phyloP scores from a whole-genome alignment of 2,797 vertebrate species.

The Centroberyx gerrardi region DNA sequence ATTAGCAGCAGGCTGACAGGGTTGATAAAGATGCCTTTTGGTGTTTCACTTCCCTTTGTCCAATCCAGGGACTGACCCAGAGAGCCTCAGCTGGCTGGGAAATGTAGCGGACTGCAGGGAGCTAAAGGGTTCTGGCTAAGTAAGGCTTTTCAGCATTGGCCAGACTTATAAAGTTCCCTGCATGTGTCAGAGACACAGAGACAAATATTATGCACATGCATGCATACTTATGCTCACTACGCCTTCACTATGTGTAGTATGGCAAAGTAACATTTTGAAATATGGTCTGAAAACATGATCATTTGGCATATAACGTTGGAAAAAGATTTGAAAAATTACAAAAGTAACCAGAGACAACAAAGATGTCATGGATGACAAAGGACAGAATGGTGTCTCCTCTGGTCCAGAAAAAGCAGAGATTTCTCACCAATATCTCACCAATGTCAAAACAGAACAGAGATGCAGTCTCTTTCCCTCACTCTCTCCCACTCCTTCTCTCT shows the following conservation, averaged over 20 bases:
- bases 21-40: not conserved
- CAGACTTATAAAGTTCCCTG: slow-evolving; percentile 12
- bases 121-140: slow-evolving; percentile 1
- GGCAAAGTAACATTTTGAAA: slow-evolving; percentile 6
- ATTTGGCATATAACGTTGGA: not conserved
- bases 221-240: not conserved
- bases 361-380: slow-evolving; percentile 27
- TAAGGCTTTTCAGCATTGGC: slow-evolving; percentile 5
- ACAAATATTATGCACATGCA: not conserved
- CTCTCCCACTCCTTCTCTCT: slow-evolving; percentile 65
- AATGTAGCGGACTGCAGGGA: not conserved
- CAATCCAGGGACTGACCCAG: not conserved
- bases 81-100: slow-evolving; percentile 1
- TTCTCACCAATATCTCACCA: slow-evolving; percentile 12
- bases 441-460: slow-evolving; percentile 54
- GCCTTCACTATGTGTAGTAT: not conserved
- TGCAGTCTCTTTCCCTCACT: slow-evolving; percentile 42
- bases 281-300: slow-evolving; percentile 5
- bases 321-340: not conserved
- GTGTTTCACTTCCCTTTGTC: slow-evolving; percentile 10
- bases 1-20: not conserved
- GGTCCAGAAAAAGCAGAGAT: slow-evolving; percentile 33
- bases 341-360: slow-evolving; percentile 29
- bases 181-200: not conserved
- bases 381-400: slow-evolving; percentile 39